Base-by-base conservation (phyloP, 2,888 invertebrate species). In the Ernsta delagoae region DNA sequence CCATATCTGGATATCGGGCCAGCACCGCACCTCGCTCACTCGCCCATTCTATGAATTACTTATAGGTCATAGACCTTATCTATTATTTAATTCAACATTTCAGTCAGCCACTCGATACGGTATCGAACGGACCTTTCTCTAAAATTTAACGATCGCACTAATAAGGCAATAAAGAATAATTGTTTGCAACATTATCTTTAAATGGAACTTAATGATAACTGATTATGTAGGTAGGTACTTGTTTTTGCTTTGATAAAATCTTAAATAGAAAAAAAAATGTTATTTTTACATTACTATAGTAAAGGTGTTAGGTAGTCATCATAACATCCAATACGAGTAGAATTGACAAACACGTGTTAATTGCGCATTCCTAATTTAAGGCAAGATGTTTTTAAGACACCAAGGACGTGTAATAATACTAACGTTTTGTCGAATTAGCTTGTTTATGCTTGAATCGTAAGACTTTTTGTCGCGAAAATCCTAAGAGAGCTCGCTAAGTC, bases 21-120 rank as follows among this genome's bases (percentile, higher is more conserved):
- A 79, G 87, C 88, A 87, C 85, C 89, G 88, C 90, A 90, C 89
- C 88, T 84, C 89, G 88, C 88, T 88, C 89, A 86, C 90, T 89
- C 82, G 88, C 87, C 88, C 89, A 87, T 89, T 90, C 90, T 92
- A 89, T 90, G 90, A 91, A 92, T 92, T 91, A 89, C 91, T 91
- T 88, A 91, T 84, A 90, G 92, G 89, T 92, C 92, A 83, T 89
- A 89, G 92, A 92, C 91, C 92, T 84, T 81, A 83, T 83, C 81
- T 82, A 89, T 87, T 89, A 89, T 90, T 87, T 83, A 84, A 86
- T 87, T 85, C 83, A 78, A 78, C 83, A 84, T 86, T 86, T 85
- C 83, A 78, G 78, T 78, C 79, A 75, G 77, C 76, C 7, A 24
- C 79, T 81, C 79, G 77, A 79, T 79, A 79, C 78, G 77, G 76